phyloP scores from a whole-genome alignment of 2,888 invertebrate genomes.

The Lingula anatina region DNA sequence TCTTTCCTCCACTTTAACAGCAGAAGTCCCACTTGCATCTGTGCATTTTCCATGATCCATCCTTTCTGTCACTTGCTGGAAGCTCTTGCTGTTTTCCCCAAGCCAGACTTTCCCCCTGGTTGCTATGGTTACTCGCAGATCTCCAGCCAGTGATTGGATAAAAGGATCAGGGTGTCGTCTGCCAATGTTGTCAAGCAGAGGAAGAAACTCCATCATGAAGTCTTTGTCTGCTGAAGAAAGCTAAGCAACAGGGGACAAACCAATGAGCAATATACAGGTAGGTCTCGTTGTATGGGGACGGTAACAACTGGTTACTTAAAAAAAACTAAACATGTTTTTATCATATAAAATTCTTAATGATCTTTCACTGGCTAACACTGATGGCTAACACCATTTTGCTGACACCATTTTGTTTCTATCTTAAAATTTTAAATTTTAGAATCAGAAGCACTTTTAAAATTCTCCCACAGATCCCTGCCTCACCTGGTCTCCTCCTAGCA shows the following conservation, averaged over 20 bases:
- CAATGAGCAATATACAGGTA: background rate
- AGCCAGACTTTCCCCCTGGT: slow-evolving; percentile 43
- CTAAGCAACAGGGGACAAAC: background rate
- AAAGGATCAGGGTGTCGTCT: slow-evolving; percentile 22
- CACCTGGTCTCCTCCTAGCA: slow-evolving; percentile 36
- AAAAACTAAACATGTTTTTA: background rate
- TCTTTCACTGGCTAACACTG: background rate
- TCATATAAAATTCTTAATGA: background rate
- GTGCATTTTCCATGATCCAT: too few relatives aligned
- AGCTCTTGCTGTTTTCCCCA: slow-evolving; percentile 15
- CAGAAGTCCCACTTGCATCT: background rate
- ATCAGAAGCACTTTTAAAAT: background rate
- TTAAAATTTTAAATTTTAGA: background rate
- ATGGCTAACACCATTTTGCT: background rate
- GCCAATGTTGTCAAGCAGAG: slow-evolving; percentile 31
- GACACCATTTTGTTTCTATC: background rate
- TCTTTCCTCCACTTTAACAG: background rate
- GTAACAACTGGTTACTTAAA: background rate
- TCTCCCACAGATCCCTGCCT: background rate
- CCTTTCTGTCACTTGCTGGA: background rate
- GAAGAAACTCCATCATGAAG: slow-evolving; percentile 32
- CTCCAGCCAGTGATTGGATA: slow-evolving; percentile 43
- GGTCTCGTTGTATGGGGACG: background rate
- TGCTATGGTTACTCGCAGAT: slow-evolving; percentile 46
- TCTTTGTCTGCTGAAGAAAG: slow-evolving; percentile 18